Conservation (phyloP, 2,888 invertebrate species). For the Acanthococcus lagerstroemiae region DNA sequence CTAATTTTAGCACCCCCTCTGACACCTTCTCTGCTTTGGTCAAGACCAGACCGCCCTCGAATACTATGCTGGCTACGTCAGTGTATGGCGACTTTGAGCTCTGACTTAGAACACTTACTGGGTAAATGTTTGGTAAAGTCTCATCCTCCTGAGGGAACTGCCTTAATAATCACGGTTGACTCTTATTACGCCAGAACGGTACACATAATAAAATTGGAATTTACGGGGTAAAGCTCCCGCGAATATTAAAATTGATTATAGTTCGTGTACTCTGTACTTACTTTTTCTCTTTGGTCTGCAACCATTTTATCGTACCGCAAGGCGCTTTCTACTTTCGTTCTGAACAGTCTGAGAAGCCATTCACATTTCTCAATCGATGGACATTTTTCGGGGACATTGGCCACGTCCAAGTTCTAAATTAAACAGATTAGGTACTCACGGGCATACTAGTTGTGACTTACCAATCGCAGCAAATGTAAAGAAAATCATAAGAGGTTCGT, state of each 20-base stretch:
- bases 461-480: neutral
- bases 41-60: no score
- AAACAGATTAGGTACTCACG: neutral
- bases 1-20: no score
- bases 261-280: neutral
- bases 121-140: no score
- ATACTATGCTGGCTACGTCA: no score
- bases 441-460: neutral
- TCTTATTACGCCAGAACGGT: no score
- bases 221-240: neutral
- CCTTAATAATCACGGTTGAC: no score
- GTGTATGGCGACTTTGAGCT: no score
- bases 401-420: slow-evolving; percentile 29
- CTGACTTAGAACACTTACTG: no score
- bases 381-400: slow-evolving; percentile 33
- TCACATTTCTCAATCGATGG: slow-evolving; percentile 33
- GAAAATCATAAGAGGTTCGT: neutral
- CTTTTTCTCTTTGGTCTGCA: neutral
- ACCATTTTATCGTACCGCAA: neutral
- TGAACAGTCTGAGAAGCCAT: slow-evolving; percentile 33
- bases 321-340: slow-evolving; percentile 32
- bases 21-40: no score
- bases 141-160: no score
- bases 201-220: no score
- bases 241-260: neutral